Percentiles rank a stretch among this genome's conserved stretches.
Conservation (phyloP, 2,888 invertebrate species). For the Parascotia fuliginaria region DNA sequence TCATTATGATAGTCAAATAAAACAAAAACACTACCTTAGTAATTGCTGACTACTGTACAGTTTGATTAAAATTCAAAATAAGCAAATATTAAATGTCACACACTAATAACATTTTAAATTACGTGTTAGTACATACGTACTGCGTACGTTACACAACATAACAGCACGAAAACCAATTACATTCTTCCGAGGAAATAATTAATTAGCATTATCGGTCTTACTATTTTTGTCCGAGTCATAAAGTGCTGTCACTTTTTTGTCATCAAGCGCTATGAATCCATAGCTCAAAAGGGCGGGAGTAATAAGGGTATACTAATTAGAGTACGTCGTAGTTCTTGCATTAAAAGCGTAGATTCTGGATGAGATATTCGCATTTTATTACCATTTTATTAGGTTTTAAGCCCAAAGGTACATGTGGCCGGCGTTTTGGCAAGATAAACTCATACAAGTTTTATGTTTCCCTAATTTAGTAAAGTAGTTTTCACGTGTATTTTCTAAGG, state of each 20-base stretch:
- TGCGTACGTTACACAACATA: background rate
- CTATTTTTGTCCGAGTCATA: constrained; percentile 10
- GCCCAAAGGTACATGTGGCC: constrained; percentile 6
- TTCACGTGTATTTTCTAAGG: too few relatives aligned
- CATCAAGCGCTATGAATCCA: constrained; percentile 15
- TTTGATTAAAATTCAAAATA: too few relatives aligned
- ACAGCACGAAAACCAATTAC: background rate
- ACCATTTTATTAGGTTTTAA: constrained; percentile 29
- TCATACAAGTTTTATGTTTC: background rate
- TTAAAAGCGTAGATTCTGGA: constrained; percentile 12
- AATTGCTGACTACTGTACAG: too few relatives aligned
- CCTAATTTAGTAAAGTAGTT: background rate
- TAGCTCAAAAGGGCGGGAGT: constrained; percentile 20
- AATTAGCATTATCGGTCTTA: background rate
- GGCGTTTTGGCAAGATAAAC: constrained; percentile 8
- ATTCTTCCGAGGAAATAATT: background rate
- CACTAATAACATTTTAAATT: too few relatives aligned
- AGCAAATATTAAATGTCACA: too few relatives aligned
- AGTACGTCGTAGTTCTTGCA: constrained; percentile 24
- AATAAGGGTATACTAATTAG: constrained; percentile 39
- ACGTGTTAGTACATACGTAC: too few relatives aligned
- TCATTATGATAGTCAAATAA: too few relatives aligned
- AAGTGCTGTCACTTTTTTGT: constrained; percentile 31
- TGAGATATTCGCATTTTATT: constrained; percentile 17
- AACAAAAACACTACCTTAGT: too few relatives aligned